Evolutionary conservation across 2,113 vertebrate genomes (phyloP).

Genomic region (Petromus typicus): DNA sequence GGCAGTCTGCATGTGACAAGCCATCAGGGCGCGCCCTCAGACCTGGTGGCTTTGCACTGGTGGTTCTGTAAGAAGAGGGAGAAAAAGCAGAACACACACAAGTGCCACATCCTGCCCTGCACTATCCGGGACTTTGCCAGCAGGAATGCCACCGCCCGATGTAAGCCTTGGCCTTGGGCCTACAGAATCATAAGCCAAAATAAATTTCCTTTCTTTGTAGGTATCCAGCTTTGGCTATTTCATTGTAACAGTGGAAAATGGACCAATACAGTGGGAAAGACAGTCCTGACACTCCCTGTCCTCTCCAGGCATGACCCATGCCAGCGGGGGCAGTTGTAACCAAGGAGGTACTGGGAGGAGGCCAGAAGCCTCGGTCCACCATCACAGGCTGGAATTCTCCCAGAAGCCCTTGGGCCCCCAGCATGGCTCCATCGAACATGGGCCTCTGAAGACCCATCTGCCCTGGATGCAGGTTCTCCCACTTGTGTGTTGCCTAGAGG

Average conservation of each 20-base stretch:
- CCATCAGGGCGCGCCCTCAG: neutral
- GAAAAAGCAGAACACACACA: neutral
- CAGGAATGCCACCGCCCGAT: neutral
- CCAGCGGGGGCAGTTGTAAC: neutral
- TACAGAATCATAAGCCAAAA: neutral
- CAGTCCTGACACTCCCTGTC: neutral
- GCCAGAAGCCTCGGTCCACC: neutral
- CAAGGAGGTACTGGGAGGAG: neutral
- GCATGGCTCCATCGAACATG: fast-evolving
- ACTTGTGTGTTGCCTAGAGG: neutral
- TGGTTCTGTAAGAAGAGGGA: neutral
- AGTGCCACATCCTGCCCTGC: fast-evolving
- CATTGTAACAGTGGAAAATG: neutral
- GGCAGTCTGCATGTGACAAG: neutral
- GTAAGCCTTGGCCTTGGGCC: neutral
- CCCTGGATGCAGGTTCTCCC: neutral
- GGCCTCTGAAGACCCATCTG: neutral
- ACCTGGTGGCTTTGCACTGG: neutral
- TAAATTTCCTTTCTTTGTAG: neutral
- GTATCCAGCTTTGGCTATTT: neutral
- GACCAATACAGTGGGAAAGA: neutral
- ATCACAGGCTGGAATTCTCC: neutral
- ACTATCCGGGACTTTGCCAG: neutral
- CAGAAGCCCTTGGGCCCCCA: fast-evolving
- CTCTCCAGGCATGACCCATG: neutral